Percentiles rank a stretch among this genome's conserved stretches.
Conservation (phyloP, 1,140 invertebrate genomes). For the Leguminivora glycinivorella region DNA sequence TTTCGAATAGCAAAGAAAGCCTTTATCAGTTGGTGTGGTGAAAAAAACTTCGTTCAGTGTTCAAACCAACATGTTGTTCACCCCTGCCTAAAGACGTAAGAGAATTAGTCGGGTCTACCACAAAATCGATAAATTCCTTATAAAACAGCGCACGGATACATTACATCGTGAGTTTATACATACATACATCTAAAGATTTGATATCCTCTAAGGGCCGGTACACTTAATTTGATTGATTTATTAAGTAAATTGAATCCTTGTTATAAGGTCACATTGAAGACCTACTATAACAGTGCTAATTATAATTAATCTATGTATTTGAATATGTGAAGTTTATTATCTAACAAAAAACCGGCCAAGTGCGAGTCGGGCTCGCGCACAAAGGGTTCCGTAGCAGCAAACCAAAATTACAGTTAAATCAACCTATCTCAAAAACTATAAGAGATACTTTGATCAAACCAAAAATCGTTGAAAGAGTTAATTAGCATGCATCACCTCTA, state of each 20-base stretch:
- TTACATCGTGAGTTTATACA: not conserved
- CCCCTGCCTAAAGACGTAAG: conserved; percentile 53
- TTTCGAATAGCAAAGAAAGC: no score
- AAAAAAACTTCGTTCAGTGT: not conserved
- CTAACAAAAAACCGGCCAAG: no score
- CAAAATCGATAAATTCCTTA: conserved; percentile 61
- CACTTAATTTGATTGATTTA: not conserved
- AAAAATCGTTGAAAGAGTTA: no score
- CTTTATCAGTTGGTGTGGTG: no score
- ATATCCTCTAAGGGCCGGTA: not conserved
- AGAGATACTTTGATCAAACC: no score
- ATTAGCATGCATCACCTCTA: no score
- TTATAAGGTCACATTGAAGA: not conserved
- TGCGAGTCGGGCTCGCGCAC: no score
- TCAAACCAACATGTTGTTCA: conserved; percentile 46
- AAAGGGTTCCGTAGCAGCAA: no score
- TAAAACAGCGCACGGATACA: conserved; percentile 26
- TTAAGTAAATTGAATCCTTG: not conserved
- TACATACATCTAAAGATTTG: not conserved
- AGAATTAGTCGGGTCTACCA: conserved; percentile 53
- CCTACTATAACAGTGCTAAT: no score
- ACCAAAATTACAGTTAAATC: no score
- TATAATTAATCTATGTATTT: not conserved
- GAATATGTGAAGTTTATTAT: no score
- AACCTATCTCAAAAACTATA: no score